Evolutionary conservation across 92 coral and sea anemone species (phyloP).

Genomic region (Virgularia gustaviana): DNA sequence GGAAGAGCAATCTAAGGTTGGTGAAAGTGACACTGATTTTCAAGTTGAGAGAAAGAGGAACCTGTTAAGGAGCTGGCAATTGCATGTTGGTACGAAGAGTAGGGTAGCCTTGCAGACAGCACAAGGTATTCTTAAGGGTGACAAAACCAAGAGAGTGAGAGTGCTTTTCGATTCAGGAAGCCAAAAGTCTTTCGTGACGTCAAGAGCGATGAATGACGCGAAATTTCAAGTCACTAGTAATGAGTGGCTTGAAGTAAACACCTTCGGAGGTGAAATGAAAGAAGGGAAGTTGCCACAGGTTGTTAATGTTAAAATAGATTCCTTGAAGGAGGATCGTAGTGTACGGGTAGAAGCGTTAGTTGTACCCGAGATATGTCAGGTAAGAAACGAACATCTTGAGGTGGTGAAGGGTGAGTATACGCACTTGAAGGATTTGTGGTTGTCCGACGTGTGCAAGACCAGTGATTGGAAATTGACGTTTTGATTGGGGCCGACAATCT

Average conservation of each 20-base stretch:
- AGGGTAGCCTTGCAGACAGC: conserved; percentile 61
- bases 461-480: conserved; percentile 44
- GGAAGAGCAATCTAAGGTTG: too few species aligned
- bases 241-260: conserved; percentile 47
- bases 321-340: conserved; percentile 24
- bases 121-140: conserved; percentile 49
- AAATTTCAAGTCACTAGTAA: conserved; percentile 32
- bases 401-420: conserved; percentile 36
- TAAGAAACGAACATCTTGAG: conserved; percentile 42
- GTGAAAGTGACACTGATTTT: not conserved
- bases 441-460: conserved; percentile 47
- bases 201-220: conserved; percentile 24
- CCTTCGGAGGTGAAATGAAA: conserved; percentile 45
- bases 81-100: conserved; percentile 47
- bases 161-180: conserved; percentile 63
- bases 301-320: conserved; percentile 16
- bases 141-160: conserved; percentile 41
- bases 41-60: too few species aligned
- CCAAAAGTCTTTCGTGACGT: conserved; percentile 50
- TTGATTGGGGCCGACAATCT: conserved; percentile 45
- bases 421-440: conserved; percentile 54
- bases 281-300: conserved; percentile 22
- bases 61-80: too few species aligned
- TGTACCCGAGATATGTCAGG: conserved; percentile 29
- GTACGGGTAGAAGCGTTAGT: conserved; percentile 34